A percentile compares a stretch with the other conserved stretches of the same genome.
These are phyloP conservation scores for Chironomus tepperi DNA, from an alignment of 1,140 invertebrate genomes.

Conservation along the genomic window DNA sequence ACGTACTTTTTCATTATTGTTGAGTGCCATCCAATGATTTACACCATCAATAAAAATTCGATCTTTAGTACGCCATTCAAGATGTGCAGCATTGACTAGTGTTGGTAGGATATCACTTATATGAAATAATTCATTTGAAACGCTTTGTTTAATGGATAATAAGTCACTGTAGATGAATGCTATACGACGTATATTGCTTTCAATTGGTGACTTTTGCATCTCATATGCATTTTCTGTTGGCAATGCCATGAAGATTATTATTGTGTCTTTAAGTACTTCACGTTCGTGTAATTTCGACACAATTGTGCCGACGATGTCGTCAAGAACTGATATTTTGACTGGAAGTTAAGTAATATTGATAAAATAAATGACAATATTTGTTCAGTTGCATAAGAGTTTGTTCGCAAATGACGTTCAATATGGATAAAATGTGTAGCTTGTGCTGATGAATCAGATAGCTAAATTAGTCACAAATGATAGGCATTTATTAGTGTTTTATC, in stretches of 20 bases:
- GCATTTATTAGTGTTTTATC: too few relatives aligned
- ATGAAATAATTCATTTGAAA: conserved; percentile 6
- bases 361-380: background rate
- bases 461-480: too few relatives aligned
- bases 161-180: background rate
- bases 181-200: background rate
- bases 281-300: background rate
- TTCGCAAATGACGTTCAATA: too few relatives aligned
- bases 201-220: background rate
- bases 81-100: background rate
- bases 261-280: background rate
- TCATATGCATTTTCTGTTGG: background rate
- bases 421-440: too few relatives aligned
- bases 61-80: background rate
- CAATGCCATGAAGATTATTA: background rate
- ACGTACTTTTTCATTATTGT: background rate
- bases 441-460: too few relatives aligned
- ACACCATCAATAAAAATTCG: conserved; percentile 2
- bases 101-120: background rate
- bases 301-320: background rate
- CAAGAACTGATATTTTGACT: conserved; percentile 1
- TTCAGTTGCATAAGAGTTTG: background rate
- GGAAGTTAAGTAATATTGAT: background rate
- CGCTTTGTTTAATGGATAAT: background rate
- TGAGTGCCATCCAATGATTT: background rate